These are phyloP conservation scores for Gastrophysa polygoni DNA, from an alignment of 2,888 invertebrate genomes.

Conservation along the genomic window DNA sequence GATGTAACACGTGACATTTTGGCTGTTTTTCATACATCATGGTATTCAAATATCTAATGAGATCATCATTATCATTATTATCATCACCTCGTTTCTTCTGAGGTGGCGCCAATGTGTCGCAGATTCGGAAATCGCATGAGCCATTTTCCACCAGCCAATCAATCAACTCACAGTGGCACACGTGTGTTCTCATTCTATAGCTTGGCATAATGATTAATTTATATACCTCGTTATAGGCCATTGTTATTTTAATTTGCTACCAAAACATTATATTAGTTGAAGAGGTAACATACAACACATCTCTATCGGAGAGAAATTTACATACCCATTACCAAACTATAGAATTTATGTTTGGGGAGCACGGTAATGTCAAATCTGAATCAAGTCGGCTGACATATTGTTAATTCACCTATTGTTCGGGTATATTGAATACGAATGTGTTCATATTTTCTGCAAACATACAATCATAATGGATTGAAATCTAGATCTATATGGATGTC, in stretches of 20 bases:
- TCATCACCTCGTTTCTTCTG: not conserved
- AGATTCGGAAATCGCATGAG: not conserved
- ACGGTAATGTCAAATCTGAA: not conserved
- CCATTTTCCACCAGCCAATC: not conserved
- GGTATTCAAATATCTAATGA: no score
- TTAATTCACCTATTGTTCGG: not conserved
- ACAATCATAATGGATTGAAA: not conserved
- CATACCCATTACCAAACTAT: not conserved
- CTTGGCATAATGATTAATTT: not conserved
- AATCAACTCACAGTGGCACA: not conserved
- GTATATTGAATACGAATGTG: not conserved
- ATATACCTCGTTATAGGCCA: not conserved
- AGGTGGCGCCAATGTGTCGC: not conserved
- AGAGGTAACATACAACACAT: not conserved
- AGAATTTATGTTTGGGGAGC: not conserved
- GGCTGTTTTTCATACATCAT: no score
- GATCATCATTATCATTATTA: no score
- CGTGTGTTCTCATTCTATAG: not conserved
- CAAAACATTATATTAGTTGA: not conserved
- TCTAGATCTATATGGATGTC: no score
- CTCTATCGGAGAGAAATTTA: not conserved
- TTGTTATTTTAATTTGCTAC: constrained; percentile 1
- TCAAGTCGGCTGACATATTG: not conserved
- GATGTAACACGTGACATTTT: no score
- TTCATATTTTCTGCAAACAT: not conserved